Evolutionary conservation across 2,888 invertebrate species (phyloP), one percentile per base, ranked within the genome.

Genomic region (Luperina nickerlii): DNA sequence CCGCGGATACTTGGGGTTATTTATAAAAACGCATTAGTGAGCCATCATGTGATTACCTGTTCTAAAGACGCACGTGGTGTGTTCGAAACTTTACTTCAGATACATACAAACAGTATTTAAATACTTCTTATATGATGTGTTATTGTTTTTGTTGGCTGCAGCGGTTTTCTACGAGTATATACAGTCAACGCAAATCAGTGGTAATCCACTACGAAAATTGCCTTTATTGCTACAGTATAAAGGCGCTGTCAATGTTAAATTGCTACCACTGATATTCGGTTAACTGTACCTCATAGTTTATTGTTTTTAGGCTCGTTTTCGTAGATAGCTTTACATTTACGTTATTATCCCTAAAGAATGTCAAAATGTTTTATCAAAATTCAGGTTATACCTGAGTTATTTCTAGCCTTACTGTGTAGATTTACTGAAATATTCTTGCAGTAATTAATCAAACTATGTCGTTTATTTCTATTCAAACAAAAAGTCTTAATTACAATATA

Each of bases 41-140:
- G 74, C 76, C 74, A 74, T 79, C 85, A 87, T 85, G 79, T 85
- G 85, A 76, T 66, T 51, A 87, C 88, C 85, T 82, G 78, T 42
- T 18, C 13, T n/a, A 27, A 51, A 57, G 18, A 15, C 38, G 45
- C 85, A 77, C 70, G 74, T 83, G 79, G 74, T 78, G 54, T 67
- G 24, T 66, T 71, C 7, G 38, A 11, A 24, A 72, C 32, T 79
- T 79, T 66, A 66, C 79, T 57, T 54, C 15, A 27, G 15, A 38
- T 2, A 48, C 9, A n/a, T 15, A 42, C 38, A n/a, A 38, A 60
- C 13, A 45, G 24, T 8, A 54, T 24, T 9, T 79, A 27, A 67
- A 68, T 32, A 66, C 18, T 62, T 62, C 5, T 9, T 7, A 20
- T 27, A 45, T 42, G 15, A 45, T 27, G 18, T 73, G 42, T 54